Conservation (phyloP, 2,113 vertebrate genomes). For the Rhizomys pruinosus region DNA sequence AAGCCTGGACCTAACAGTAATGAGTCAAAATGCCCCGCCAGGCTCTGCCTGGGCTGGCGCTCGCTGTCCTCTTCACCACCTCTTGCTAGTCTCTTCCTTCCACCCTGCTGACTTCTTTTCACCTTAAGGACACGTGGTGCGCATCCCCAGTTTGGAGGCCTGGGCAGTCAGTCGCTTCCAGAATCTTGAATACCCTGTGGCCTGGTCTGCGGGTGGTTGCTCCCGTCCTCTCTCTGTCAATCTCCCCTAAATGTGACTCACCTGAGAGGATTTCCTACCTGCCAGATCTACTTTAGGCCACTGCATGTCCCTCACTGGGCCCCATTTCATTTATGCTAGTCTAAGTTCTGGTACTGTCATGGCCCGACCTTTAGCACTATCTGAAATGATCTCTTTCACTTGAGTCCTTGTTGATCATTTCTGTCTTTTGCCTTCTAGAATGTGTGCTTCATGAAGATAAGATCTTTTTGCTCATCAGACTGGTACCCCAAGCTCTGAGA, state of each 20-base stretch:
- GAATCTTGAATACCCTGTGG: not conserved
- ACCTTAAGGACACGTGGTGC: accelerated
- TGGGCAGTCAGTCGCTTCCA: not conserved
- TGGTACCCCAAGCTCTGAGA: not conserved
- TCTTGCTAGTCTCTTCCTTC: not conserved
- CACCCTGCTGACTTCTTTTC: too few relatives aligned
- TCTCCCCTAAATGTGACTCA: not conserved
- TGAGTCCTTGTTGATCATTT: not conserved
- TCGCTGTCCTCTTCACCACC: not conserved
- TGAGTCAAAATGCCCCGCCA: not conserved
- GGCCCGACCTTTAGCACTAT: not conserved
- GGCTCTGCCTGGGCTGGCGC: not conserved
- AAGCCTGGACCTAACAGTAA: too few relatives aligned
- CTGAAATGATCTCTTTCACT: not conserved
- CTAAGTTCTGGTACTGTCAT: not conserved
- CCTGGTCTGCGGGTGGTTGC: not conserved
- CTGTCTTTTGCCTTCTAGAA: not conserved
- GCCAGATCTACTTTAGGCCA: too few relatives aligned
- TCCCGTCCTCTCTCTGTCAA: not conserved
- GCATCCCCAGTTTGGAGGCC: not conserved
- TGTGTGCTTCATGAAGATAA: not conserved
- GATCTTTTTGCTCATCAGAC: not conserved
- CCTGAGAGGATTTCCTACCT: not conserved
- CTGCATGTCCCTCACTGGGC: not conserved
- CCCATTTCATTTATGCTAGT: too few relatives aligned